Base-by-base conservation (phyloP, 2,888 invertebrate genomes). In the Myopa tessellatipennis region DNA sequence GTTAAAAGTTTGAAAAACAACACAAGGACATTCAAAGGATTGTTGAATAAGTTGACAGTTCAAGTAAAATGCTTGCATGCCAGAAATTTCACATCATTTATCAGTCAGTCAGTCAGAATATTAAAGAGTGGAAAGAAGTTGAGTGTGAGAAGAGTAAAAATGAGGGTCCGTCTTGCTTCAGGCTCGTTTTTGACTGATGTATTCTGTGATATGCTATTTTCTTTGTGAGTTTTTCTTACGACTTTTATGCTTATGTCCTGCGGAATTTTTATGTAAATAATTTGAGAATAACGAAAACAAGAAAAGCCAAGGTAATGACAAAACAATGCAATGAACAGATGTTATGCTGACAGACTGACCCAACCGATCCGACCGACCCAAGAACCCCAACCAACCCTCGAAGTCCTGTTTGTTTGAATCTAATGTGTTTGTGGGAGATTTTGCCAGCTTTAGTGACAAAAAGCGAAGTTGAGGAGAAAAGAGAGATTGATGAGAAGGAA, bases 131-230 rank as follows among this genome's bases (percentile, higher is more conserved):
- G 40, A 73, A 74, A 68, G 38, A 75, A 74, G 74, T 40, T 8
- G 18, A 45, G 34, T 45, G 55, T 81, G 81, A 83, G 80, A 80
- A 83, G 82, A 83, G 83, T 81, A 80, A 82, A 83, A 81, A 80
- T 80, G 81, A 81, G 78, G 18, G 82, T 58, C 26, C 18, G 40
- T n/a, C 50, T 14, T 26, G 74, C 26, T 26, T 26, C 26, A 26
- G 26, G 26, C 26, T 26, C 26, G 1, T 26, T 26, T 55, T 63
- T 79, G 68, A 40, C 73, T 40, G 38, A 65, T 38, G 34, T 58
- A 69, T 52, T 78, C 14, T 67, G 55, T 55, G 55, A 55, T 55
- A 10, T 55, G 81, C 82, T 82, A 0, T 52, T 70, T 70, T 18
- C 6, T 45, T 45, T 6, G 6, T 45, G 45, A 8, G 45, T 8